These are phyloP conservation scores for Actinemys pallida DNA, from an alignment of 2,113 vertebrate genomes.

Conservation along the genomic window DNA sequence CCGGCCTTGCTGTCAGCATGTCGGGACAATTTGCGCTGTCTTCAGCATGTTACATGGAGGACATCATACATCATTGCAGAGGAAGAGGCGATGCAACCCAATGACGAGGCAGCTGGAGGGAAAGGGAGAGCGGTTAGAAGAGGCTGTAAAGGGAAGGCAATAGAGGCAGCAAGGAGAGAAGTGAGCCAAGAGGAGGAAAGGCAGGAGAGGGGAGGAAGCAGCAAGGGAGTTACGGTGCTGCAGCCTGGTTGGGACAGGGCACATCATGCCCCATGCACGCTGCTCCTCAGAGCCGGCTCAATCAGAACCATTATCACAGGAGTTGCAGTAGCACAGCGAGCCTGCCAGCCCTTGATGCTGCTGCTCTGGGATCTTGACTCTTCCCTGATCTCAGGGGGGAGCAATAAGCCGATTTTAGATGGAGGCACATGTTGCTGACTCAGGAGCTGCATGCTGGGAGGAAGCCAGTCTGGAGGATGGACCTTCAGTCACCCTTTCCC, in stretches of 20 bases:
- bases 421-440: background rate
- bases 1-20: background rate
- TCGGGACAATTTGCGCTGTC: background rate
- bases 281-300: background rate
- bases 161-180: background rate
- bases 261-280: accelerated
- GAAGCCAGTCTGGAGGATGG: background rate
- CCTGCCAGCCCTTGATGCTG: background rate
- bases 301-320: background rate
- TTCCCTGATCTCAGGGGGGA: background rate
- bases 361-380: accelerated
- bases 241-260: background rate
- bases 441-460: background rate
- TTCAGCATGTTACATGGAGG: background rate
- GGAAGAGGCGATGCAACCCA: background rate
- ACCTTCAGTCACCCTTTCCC: background rate
- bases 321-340: background rate
- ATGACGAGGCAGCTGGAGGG: background rate
- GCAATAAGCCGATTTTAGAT: background rate
- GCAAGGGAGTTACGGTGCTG: background rate
- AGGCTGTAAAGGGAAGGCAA: background rate
- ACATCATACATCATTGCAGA: background rate
- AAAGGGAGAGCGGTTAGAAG: background rate
- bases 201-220: background rate
- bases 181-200: background rate